Evolutionary conservation across 2,888 invertebrate genomes (phyloP).

Genomic region (Baccha elongata): DNA sequence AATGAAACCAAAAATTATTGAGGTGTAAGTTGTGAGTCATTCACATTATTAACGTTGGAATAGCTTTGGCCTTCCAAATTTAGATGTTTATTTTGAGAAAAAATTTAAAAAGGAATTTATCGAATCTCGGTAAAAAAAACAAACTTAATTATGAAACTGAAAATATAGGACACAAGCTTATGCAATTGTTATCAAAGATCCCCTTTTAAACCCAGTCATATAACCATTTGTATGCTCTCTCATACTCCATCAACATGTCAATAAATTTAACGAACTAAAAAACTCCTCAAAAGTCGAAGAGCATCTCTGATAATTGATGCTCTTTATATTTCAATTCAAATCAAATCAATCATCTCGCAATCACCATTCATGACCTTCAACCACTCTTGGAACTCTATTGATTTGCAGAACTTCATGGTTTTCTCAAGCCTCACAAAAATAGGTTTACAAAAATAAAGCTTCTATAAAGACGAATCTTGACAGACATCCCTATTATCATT

Average conservation of each 20-base stretch:
- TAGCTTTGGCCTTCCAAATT: too few species aligned
- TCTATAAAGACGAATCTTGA: slow-evolving; percentile 23
- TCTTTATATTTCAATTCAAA: background rate
- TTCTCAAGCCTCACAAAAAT: slow-evolving; percentile 10
- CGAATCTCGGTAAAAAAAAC: too few species aligned
- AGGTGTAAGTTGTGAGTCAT: background rate
- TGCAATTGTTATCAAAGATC: too few species aligned
- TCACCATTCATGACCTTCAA: slow-evolving; percentile 29
- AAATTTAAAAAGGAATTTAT: too few species aligned
- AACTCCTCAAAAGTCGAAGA: slow-evolving; percentile 2
- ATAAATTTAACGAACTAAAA: slow-evolving; percentile 5
- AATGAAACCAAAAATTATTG: background rate
- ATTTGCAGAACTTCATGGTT: too few species aligned
- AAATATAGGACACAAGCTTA: too few species aligned
- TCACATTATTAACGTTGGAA: too few species aligned
- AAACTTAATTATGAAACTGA: too few species aligned
- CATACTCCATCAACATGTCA: slow-evolving; percentile 5
- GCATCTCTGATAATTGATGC: slow-evolving; percentile 13
- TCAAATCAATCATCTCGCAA: slow-evolving; percentile 37
- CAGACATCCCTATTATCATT: slow-evolving; percentile 21
- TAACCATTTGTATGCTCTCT: too few species aligned
- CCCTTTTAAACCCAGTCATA: too few species aligned
- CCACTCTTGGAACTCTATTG: slow-evolving; percentile 9
- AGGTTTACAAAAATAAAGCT: background rate
- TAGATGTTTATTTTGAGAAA: too few species aligned